Conservation (phyloP, 1,140 invertebrate species). For the Portunus trituberculatus region DNA sequence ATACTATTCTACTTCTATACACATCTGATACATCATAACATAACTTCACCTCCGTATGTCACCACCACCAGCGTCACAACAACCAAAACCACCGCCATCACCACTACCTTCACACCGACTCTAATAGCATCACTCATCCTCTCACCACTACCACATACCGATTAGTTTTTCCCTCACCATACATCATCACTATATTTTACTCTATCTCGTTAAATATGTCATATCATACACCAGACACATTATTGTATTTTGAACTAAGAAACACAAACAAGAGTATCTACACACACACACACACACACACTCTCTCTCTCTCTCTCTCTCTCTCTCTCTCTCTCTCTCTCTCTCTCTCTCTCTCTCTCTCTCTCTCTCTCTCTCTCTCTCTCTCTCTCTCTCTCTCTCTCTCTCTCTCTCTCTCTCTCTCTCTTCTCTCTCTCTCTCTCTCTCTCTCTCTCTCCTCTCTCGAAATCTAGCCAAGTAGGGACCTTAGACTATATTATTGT, state of each 20-base stretch:
- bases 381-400: neutral
- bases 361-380: neutral
- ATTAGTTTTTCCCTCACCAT: no score
- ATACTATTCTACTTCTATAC: neutral
- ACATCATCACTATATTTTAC: no score
- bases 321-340: neutral
- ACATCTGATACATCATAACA: neutral
- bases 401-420: neutral
- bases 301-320: constrained; percentile 37
- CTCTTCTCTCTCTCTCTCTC: neutral
- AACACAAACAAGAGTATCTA: neutral
- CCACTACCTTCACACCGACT: no score
- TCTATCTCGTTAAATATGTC: no score
- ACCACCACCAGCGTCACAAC: neutral
- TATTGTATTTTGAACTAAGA: neutral
- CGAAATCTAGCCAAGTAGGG: neutral
- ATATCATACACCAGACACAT: no score
- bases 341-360: neutral
- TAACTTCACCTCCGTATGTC: neutral
- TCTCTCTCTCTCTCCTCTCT: neutral
- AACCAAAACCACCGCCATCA: no score
- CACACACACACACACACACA: constrained; percentile 11
- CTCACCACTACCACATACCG: no score
- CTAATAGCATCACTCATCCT: no score
- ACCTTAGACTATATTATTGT: constrained; percentile 18